A percentile compares a stretch with the other conserved stretches of the same genome.
Conservation (phyloP, 1,140 invertebrate genomes). For the Drosophila micromelanica region DNA sequence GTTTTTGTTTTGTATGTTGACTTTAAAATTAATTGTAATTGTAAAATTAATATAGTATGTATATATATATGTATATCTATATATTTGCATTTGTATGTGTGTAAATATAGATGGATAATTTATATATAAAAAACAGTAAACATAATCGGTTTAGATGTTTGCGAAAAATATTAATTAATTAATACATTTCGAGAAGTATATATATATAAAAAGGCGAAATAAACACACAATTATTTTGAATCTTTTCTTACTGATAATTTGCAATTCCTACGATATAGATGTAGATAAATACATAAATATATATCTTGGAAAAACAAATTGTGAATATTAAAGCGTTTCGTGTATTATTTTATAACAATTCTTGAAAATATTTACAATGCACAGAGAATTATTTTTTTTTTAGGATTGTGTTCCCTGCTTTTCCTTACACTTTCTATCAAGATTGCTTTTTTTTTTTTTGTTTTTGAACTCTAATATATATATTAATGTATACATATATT, state of each 20-base stretch:
- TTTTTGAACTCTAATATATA: slow-evolving; percentile 31
- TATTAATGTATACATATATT: not conserved
- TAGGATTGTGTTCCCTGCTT: slow-evolving; percentile 1
- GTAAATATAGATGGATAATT: slow-evolving; percentile 34
- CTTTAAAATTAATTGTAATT: slow-evolving; percentile 19
- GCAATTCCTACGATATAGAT: not conserved
- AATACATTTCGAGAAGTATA: slow-evolving; percentile 9
- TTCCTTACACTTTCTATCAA: too few species aligned
- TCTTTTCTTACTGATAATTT: not conserved
- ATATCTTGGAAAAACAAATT: slow-evolving; percentile 34
- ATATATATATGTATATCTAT: slow-evolving; percentile 19
- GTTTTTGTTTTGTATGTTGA: not conserved
- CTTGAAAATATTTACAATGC: slow-evolving; percentile 45
- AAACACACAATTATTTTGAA: slow-evolving; percentile 1
- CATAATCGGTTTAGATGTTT: slow-evolving; percentile 14
- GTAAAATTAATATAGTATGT: slow-evolving; percentile 25
- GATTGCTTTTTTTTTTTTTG: not conserved
- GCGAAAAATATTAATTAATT: slow-evolving; percentile 8
- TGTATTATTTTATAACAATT: slow-evolving; percentile 42
- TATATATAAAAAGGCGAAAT: not conserved
- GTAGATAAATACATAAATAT: slow-evolving; percentile 11
- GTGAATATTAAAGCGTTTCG: slow-evolving; percentile 45
- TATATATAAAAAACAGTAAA: slow-evolving; percentile 33
- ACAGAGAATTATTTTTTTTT: slow-evolving; percentile 7
- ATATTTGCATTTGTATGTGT: slow-evolving; percentile 21